Percentiles rank a stretch among this genome's conserved stretches.
Evolutionary conservation across 2,888 invertebrate genomes (phyloP).

Genomic region (Drosophila yooni): DNA sequence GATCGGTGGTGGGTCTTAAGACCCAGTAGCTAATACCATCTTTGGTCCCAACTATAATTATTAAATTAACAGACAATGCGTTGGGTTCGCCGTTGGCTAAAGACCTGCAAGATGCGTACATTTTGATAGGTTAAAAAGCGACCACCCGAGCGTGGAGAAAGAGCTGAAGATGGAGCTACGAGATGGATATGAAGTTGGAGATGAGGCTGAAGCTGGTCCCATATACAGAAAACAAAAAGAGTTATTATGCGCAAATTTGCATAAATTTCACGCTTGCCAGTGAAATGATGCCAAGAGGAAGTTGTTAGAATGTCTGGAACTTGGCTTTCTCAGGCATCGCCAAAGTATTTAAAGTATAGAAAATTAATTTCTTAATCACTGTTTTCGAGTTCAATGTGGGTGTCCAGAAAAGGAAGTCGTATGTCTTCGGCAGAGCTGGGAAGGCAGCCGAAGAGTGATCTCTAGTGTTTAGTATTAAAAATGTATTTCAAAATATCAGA

Average conservation of each 20-base stretch:
- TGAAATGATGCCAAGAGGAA: slow-evolving; percentile 59
- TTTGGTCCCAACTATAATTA: slow-evolving; percentile 64
- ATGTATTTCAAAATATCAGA: background rate
- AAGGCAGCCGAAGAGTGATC: background rate
- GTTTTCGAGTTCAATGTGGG: slow-evolving; percentile 34
- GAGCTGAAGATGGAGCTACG: slow-evolving; percentile 29
- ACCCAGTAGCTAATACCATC: slow-evolving; percentile 63
- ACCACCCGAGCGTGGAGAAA: slow-evolving; percentile 76
- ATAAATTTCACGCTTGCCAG: slow-evolving; percentile 75
- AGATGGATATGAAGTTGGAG: slow-evolving; percentile 31
- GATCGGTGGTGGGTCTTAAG: slow-evolving; percentile 60
- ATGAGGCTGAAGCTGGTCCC: slow-evolving; percentile 7
- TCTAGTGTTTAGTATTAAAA: background rate
- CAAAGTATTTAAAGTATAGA: slow-evolving; percentile 15
- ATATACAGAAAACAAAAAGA: slow-evolving; percentile 73
- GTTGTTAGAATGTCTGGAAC: slow-evolving; percentile 36
- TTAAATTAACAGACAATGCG: slow-evolving; percentile 76
- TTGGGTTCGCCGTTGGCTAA: slow-evolving; percentile 30
- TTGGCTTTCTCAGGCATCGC: slow-evolving; percentile 21
- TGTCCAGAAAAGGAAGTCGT: slow-evolving; percentile 23
- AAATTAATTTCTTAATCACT: slow-evolving; percentile 58
- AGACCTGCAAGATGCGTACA: slow-evolving; percentile 72
- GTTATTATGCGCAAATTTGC: slow-evolving; percentile 81
- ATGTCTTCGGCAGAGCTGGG: background rate
- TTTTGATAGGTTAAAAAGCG: slow-evolving; percentile 58